Evolutionary conservation across 2,888 invertebrate genomes (phyloP).

Genomic region (Scaeva pyrastri): DNA sequence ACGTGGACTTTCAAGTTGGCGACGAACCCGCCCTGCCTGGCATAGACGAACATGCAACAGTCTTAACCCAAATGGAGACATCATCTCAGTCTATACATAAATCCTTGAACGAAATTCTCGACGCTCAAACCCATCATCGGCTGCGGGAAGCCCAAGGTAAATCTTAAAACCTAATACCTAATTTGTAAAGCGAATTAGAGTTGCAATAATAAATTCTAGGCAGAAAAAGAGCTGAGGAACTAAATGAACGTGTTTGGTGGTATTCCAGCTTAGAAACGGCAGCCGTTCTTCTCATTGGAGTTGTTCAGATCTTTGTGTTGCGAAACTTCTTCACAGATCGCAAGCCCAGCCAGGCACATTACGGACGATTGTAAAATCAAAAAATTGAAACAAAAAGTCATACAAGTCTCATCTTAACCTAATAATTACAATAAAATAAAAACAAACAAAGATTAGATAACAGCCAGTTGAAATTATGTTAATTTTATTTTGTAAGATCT

Average conservation of each 20-base stretch:
- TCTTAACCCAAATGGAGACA: slow-evolving; percentile 97
- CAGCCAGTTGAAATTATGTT: slow-evolving; percentile 37
- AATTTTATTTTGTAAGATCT: slow-evolving; percentile 20
- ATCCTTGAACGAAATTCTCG: slow-evolving; percentile 93
- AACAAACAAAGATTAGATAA: slow-evolving; percentile 67
- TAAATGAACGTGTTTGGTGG: slow-evolving; percentile 96
- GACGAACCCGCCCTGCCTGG: slow-evolving; percentile 93
- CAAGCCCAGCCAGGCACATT: slow-evolving; percentile 84
- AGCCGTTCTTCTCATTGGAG: slow-evolving; percentile 92
- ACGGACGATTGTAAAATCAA: slow-evolving; percentile 79
- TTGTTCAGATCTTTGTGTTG: slow-evolving; percentile 95
- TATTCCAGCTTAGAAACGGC: slow-evolving; percentile 97
- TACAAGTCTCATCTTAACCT: slow-evolving; percentile 54
- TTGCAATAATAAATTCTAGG: slow-evolving; percentile 80
- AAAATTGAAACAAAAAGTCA: slow-evolving; percentile 36
- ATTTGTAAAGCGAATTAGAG: neutral
- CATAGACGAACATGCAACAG: slow-evolving; percentile 94
- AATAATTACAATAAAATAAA: slow-evolving; percentile 40
- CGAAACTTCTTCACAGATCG: slow-evolving; percentile 95
- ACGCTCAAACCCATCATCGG: slow-evolving; percentile 98
- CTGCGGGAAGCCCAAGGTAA: slow-evolving; percentile 94
- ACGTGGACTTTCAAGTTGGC: slow-evolving; percentile 98
- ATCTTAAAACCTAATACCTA: neutral
- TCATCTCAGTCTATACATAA: slow-evolving; percentile 96
- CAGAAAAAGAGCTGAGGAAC: slow-evolving; percentile 97